These are phyloP conservation scores for Eugnorisma glareosa DNA, from an alignment of 2,888 invertebrate species.

Conservation along the genomic window DNA sequence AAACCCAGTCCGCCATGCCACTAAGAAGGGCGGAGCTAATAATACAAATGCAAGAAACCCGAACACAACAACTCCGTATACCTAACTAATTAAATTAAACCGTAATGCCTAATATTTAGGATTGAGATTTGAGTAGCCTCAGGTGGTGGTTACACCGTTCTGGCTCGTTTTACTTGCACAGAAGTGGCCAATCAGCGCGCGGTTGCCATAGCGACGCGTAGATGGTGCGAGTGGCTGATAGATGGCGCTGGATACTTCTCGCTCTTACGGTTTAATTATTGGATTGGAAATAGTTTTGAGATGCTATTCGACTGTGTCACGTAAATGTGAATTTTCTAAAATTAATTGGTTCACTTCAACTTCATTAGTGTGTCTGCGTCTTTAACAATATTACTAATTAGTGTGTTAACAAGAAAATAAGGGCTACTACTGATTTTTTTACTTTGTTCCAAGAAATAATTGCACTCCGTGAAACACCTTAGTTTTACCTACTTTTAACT, in stretches of 20 bases:
- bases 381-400: background rate
- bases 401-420: background rate
- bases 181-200: constrained; percentile 88
- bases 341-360: constrained; percentile 37
- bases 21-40: constrained; percentile 88
- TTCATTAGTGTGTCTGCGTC: background rate
- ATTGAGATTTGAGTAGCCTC: constrained; percentile 75
- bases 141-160: constrained; percentile 75
- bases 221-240: constrained; percentile 74
- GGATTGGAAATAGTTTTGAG: constrained; percentile 63
- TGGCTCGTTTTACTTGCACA: constrained; percentile 63
- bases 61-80: constrained; percentile 66
- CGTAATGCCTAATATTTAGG: constrained; percentile 71
- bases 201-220: constrained; percentile 85
- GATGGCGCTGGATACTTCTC: constrained; percentile 80
- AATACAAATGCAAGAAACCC: constrained; percentile 70
- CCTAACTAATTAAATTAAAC: constrained; percentile 73
- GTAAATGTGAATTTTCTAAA: constrained; percentile 18
- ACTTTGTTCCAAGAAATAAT: background rate
- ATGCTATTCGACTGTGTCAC: constrained; percentile 10
- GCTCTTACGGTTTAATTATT: constrained; percentile 58
- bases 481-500: background rate
- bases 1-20: constrained; percentile 86
- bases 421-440: background rate
- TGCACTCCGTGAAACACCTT: background rate